These are phyloP conservation scores for Sterna hirundo DNA, from an alignment of 2,113 vertebrate species.

Conservation along the genomic window DNA sequence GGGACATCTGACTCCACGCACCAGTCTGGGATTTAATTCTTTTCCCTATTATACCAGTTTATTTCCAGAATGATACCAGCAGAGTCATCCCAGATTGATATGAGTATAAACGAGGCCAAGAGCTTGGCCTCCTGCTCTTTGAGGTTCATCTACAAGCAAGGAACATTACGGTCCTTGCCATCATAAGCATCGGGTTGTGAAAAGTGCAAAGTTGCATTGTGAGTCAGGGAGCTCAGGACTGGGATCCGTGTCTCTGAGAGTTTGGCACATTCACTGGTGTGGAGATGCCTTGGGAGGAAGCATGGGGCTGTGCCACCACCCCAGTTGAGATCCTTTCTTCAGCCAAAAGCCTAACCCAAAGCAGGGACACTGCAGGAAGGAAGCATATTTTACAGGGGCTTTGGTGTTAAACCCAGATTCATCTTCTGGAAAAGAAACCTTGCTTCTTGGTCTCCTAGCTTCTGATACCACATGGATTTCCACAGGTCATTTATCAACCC, in stretches of 20 bases:
- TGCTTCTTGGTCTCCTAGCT: background rate
- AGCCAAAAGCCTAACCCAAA: fast-evolving
- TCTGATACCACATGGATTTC: background rate
- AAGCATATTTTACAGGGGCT: background rate
- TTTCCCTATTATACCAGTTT: background rate
- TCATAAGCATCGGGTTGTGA: fast-evolving
- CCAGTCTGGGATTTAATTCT: background rate
- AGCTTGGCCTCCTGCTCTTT: background rate
- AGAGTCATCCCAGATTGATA: background rate
- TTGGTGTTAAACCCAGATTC: background rate
- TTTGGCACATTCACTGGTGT: background rate
- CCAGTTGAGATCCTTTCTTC: background rate
- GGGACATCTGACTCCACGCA: background rate
- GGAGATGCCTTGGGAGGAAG: background rate
- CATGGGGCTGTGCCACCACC: background rate
- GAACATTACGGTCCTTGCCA: background rate
- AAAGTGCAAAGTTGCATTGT: background rate
- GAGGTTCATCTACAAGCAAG: background rate
- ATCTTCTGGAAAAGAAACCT: background rate
- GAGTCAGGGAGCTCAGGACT: background rate
- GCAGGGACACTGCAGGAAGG: background rate
- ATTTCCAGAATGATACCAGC: background rate
- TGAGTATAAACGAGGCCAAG: background rate
- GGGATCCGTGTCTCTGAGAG: background rate
- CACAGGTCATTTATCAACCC: background rate